These are phyloP conservation scores for Phenganax subtilis DNA, from an alignment of 92 coral and sea anemone species.

Conservation along the genomic window DNA sequence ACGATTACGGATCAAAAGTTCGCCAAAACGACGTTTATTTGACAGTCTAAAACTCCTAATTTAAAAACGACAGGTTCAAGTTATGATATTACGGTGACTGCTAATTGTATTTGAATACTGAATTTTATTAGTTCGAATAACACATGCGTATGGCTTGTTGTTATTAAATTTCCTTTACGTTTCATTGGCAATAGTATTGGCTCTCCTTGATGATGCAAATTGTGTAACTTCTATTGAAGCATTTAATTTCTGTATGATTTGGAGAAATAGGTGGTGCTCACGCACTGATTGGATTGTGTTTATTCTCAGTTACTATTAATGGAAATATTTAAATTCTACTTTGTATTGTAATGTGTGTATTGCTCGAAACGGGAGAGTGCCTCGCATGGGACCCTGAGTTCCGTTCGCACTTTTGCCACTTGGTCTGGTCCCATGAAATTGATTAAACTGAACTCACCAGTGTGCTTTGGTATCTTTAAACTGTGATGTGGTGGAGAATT, in stretches of 20 bases:
- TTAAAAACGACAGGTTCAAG: too few relatives aligned
- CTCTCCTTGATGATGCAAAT: too few relatives aligned
- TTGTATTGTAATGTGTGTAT: background rate
- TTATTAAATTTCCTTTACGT: too few relatives aligned
- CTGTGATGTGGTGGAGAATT: conserved; percentile 4
- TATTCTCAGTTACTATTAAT: too few relatives aligned
- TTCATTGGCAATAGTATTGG: too few relatives aligned
- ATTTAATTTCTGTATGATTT: too few relatives aligned
- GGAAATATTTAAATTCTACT: background rate
- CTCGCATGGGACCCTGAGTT: too few relatives aligned
- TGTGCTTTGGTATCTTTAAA: conserved; percentile 13
- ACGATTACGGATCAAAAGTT: background rate
- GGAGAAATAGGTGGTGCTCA: too few relatives aligned
- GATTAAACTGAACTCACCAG: background rate
- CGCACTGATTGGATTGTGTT: too few relatives aligned
- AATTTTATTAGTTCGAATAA: background rate
- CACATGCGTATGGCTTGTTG: too few relatives aligned
- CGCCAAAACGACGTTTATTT: background rate
- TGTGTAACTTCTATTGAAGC: too few relatives aligned
- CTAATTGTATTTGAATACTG: background rate
- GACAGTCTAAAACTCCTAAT: conserved; percentile 18
- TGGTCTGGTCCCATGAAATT: background rate
- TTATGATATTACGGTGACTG: background rate
- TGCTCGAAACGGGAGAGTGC: background rate
- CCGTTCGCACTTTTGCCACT: too few relatives aligned